Evolutionary conservation across 2,113 vertebrate genomes (phyloP).

Genomic region (Ctenodactylus gundi): DNA sequence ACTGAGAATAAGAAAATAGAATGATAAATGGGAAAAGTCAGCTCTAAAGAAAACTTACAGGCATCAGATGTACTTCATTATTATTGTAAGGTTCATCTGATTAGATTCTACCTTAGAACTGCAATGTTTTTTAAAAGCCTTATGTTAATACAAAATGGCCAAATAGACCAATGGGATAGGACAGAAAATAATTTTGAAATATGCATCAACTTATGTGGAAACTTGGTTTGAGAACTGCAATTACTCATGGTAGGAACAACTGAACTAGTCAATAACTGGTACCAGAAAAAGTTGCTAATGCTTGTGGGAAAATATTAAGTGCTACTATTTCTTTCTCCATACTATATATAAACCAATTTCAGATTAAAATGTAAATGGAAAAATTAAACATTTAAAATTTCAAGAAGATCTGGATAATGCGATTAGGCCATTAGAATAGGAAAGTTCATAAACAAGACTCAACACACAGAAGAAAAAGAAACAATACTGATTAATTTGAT

Average conservation of each 20-base stretch:
- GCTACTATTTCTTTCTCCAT: neutral
- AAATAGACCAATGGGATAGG: neutral
- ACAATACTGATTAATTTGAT: neutral
- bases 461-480: neutral
- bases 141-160: neutral
- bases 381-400: conserved; percentile 8
- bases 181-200: neutral
- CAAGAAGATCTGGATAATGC: neutral
- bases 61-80: neutral
- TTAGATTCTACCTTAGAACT: too few relatives aligned
- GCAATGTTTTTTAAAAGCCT: neutral
- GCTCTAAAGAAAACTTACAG: neutral
- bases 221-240: neutral
- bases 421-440: neutral
- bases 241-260: neutral
- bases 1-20: neutral
- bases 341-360: neutral
- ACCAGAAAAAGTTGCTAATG: neutral
- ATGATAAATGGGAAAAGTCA: neutral
- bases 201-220: neutral
- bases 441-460: neutral
- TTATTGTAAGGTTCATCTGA: neutral
- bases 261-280: neutral
- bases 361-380: neutral
- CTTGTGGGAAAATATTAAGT: neutral